These are phyloP conservation scores for Parapsyche elsis DNA, from an alignment of 1,140 invertebrate species.

Conservation along the genomic window DNA sequence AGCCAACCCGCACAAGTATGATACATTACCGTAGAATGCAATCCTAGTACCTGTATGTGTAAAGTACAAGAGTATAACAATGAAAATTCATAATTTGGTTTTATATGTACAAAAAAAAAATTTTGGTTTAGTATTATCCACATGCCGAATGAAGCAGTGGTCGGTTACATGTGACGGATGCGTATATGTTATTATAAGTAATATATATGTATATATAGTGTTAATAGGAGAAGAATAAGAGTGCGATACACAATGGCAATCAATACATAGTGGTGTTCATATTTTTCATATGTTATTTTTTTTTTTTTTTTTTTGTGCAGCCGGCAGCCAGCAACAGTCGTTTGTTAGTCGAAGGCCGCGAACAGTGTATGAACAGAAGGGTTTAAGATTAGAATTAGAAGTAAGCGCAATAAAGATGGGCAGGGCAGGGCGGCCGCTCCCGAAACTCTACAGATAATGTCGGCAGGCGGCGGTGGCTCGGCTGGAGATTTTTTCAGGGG, in stretches of 20 bases:
- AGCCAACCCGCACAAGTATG: too few species aligned
- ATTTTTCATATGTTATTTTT: too few species aligned
- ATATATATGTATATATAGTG: neutral
- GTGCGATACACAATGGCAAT: neutral
- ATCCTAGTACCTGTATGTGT: neutral
- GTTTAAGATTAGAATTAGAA: slow-evolving; percentile 4
- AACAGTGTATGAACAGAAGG: neutral
- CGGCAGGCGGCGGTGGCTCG: slow-evolving; percentile 50
- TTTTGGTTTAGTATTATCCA: neutral
- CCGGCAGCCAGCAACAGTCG: neutral
- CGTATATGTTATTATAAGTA: neutral
- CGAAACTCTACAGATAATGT: slow-evolving; percentile 55
- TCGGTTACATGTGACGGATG: neutral
- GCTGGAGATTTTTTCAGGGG: slow-evolving; percentile 16
- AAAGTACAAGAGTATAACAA: neutral
- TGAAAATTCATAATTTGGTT: too few species aligned
- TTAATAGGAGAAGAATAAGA: neutral
- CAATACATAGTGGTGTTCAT: neutral
- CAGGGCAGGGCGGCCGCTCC: slow-evolving; percentile 50
- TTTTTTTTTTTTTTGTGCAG: neutral
- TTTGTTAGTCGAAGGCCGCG: neutral
- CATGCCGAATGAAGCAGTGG: slow-evolving; percentile 25
- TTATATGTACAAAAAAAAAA: neutral
- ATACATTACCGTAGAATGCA: too few species aligned
- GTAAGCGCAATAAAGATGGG: slow-evolving; percentile 45